Evolutionary conservation across 2,797 vertebrate genomes (phyloP).

Genomic region (Chromobotia macracanthus): DNA sequence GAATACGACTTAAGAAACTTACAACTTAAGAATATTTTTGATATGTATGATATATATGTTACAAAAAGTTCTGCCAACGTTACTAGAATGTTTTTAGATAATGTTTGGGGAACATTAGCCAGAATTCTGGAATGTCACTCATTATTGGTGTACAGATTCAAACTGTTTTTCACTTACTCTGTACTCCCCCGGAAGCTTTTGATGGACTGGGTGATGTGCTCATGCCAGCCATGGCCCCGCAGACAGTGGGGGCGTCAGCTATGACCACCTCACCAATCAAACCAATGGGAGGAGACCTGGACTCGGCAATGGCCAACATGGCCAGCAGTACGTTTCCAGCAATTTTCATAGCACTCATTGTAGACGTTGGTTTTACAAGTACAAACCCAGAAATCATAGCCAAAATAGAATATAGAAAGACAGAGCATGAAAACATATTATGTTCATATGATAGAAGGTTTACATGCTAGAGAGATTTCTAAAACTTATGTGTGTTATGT

Average conservation of each 20-base stretch:
- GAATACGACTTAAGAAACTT: too few species aligned
- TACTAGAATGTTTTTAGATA: too few species aligned
- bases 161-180: too few species aligned
- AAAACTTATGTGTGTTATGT: not conserved
- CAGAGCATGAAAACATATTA: too few species aligned
- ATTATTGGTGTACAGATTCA: too few species aligned
- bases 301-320: constrained; percentile 95
- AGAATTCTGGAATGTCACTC: too few species aligned
- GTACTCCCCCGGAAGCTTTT: constrained; percentile 83
- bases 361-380: not conserved
- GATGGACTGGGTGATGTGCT: constrained; percentile 97
- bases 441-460: too few species aligned
- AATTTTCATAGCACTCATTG: not conserved
- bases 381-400: not conserved
- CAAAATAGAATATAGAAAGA: not conserved
- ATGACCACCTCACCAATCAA: constrained; percentile 60
- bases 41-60: too few species aligned
- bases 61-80: too few species aligned
- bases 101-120: too few species aligned
- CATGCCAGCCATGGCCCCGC: constrained; percentile 92
- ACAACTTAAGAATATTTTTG: too few species aligned
- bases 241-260: constrained; percentile 76
- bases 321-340: constrained; percentile 90
- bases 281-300: constrained; percentile 83
- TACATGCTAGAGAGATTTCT: too few species aligned